Percentiles rank a stretch among this genome's conserved stretches.
Evolutionary conservation across 1,140 invertebrate species (phyloP).

Genomic region (Anoplolepis gracilipes): DNA sequence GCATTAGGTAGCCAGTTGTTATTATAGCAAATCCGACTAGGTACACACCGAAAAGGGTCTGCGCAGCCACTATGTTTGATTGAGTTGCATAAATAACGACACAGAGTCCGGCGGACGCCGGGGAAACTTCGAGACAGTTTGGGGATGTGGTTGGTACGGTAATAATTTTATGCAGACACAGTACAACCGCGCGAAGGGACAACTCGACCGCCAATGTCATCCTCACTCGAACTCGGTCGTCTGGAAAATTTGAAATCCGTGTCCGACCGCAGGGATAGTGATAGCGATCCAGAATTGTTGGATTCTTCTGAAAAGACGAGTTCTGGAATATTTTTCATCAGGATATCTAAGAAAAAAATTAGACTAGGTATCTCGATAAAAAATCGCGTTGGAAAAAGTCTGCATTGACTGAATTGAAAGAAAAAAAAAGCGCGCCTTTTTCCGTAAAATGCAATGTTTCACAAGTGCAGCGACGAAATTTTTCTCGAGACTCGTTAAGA

Average conservation of each 20-base stretch:
- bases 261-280: not conserved
- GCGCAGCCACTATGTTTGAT: constrained; percentile 57
- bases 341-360: not conserved
- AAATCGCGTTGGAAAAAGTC: not conserved
- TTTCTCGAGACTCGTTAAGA: not conserved
- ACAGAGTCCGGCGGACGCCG: constrained; percentile 35
- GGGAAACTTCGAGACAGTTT: constrained; percentile 25
- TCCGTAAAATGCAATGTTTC: constrained; percentile 9
- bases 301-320: not conserved
- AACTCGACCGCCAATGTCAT: not conserved
- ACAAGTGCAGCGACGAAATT: not conserved
- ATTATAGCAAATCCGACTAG: constrained; percentile 28
- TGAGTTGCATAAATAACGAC: constrained; percentile 67
- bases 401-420: not conserved
- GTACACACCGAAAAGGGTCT: constrained; percentile 18
- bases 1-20: not conserved
- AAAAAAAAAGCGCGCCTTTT: not conserved
- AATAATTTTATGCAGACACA: constrained; percentile 67
- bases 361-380: constrained; percentile 18
- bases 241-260: constrained; percentile 48
- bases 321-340: not conserved
- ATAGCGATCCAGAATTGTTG: too few species aligned
- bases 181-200: constrained; percentile 31
- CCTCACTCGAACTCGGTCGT: constrained; percentile 20
- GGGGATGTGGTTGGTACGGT: constrained; percentile 27